Percentiles rank a stretch among this genome's conserved stretches.
These are phyloP conservation scores for Drosophila lacicola DNA, from an alignment of 2,888 invertebrate genomes.

Conservation along the genomic window DNA sequence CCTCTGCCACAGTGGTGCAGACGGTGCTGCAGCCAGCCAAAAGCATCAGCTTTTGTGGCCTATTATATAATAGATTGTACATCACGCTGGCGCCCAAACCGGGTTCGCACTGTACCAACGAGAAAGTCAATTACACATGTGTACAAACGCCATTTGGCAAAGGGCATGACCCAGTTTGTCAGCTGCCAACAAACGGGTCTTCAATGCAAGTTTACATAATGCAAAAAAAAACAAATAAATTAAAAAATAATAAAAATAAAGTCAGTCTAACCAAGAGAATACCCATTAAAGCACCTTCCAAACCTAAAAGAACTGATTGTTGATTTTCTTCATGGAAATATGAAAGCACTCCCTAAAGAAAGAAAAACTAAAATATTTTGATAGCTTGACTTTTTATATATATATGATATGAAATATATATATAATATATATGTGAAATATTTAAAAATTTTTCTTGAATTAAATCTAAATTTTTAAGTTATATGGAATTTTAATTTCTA, in stretches of 20 bases:
- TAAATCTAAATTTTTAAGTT: no score
- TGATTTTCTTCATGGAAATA: neutral
- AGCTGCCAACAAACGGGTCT: conserved; percentile 33
- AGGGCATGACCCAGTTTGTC: conserved; percentile 53
- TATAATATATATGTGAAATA: no score
- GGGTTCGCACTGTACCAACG: conserved; percentile 94
- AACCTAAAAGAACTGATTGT: conserved; percentile 11
- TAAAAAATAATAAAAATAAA: conserved; percentile 12
- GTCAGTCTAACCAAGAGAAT: conserved; percentile 3
- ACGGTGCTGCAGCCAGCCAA: conserved; percentile 99
- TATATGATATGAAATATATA: no score
- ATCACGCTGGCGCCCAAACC: conserved; percentile 99
- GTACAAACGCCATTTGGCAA: conserved; percentile 46
- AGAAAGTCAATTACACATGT: conserved; percentile 51
- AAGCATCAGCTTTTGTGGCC: conserved; percentile 96
- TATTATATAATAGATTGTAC: conserved; percentile 98
- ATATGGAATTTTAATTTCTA: no score
- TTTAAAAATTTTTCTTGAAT: no score
- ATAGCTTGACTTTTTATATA: no score
- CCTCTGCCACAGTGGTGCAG: conserved; percentile 99
- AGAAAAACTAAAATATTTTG: no score
- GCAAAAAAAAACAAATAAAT: conserved; percentile 12
- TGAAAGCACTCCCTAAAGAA: no score
- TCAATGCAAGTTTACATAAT: conserved; percentile 42
- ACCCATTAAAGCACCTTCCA: conserved; percentile 1